Base-by-base conservation (phyloP, 2,113 vertebrate genomes). In the Hippocampus comes region DNA sequence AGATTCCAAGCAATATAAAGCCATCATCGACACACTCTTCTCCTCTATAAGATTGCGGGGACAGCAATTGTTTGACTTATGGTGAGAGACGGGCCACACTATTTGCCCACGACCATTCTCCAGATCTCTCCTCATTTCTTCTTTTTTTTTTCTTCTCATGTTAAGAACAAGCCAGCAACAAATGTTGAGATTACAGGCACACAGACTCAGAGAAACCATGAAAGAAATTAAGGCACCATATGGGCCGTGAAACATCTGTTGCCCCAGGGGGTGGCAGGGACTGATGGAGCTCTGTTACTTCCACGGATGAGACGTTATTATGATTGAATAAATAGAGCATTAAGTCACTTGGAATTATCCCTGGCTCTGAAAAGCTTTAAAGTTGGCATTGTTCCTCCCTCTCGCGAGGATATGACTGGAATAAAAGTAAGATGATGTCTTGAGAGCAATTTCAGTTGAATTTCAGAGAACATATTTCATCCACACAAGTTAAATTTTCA, bases 231-330 rank as follows among this genome's bases (percentile, higher is more conserved):
- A 77, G 77, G 78, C 81, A 88, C 84, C 92, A 93, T 93, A 91
- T 71, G 65, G 79, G 89, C 87, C 74, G 78, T 86, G 86, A 86
- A 90, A 90, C 91, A 94, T 93, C 92, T 95, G 92, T 82, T 89
- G 88, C 91, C 92, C 91, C 56, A 71, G 88, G 87, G 91, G 90
- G 80, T 81, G 71, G 69, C 70, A 77, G 78, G 68, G 82, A 87
- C 83, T 74, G 78, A 77, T 85, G 87, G 80, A 80, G 86, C 80
- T 78, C 73, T 78, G 82, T 86, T 87, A 82, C 74, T 85, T 71
- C 69, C 89, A 86, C 89, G 90, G 85, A 82, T 93, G 92, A 89
- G 84, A 85, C 89, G 80, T 88, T 90, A 92, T 90, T 85, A 87
- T 88, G 84, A 91, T 72, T 90, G 86, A 92, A 91, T 89, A 90